Percentiles rank a stretch among this genome's conserved stretches.
These are phyloP conservation scores for Metopolophium dirhodum DNA, from an alignment of 1,140 invertebrate species.

Conservation along the genomic window DNA sequence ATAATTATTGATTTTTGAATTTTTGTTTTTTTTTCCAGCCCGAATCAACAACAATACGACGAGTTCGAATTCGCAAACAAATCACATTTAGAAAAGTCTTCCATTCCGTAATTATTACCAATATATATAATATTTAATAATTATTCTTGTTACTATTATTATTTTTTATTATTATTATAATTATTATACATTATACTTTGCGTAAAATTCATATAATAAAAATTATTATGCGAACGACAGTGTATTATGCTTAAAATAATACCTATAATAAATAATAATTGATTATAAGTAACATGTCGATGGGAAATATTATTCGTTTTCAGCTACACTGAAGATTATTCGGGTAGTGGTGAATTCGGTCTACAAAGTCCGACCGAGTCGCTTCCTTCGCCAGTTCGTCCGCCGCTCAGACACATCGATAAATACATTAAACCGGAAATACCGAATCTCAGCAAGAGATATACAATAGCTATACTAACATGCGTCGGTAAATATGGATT, in stretches of 20 bases:
- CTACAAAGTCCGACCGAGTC: slow-evolving; percentile 45
- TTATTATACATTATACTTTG: neutral
- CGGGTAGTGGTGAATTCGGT: slow-evolving; percentile 38
- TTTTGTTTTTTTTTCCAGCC: slow-evolving; percentile 28
- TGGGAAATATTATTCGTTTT: neutral
- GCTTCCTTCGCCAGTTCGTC: slow-evolving; percentile 72
- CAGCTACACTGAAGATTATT: slow-evolving; percentile 50
- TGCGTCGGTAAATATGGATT: slow-evolving; percentile 71
- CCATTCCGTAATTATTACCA: slow-evolving; percentile 45
- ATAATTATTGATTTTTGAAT: neutral
- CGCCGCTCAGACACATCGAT: slow-evolving; percentile 84
- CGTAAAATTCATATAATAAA: neutral
- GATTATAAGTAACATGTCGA: neutral
- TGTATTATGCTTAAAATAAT: neutral
- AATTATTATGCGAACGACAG: neutral
- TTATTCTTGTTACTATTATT: neutral
- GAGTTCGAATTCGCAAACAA: slow-evolving; percentile 48
- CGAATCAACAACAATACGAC: slow-evolving; percentile 44
- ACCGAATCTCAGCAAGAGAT: slow-evolving; percentile 85
- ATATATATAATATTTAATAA: neutral
- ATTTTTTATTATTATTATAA: neutral
- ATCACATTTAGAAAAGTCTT: slow-evolving; percentile 56
- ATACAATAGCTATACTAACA: slow-evolving; percentile 84
- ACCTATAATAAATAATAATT: neutral
- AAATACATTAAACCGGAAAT: slow-evolving; percentile 86